Base-by-base conservation (phyloP, 2,888 invertebrate species). In the Campoplex nolae region DNA sequence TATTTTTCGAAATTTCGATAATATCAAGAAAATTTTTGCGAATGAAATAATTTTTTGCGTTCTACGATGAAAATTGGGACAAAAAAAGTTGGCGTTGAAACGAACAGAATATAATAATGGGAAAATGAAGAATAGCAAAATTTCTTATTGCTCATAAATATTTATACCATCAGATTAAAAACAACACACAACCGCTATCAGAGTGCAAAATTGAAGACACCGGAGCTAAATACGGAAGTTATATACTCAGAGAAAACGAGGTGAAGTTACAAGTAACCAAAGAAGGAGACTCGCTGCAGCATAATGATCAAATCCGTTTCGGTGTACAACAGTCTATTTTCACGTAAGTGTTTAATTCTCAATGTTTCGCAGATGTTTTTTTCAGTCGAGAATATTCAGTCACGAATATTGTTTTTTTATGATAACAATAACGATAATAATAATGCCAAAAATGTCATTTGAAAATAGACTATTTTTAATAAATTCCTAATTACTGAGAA, bases 181-280 rank as follows among this genome's bases (percentile, higher is more conserved):
- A 70, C n/a, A 70, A 71, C 1, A 48, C 23, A 3, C 78, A 79
- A 13, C 82, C 82, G 6, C 56, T 78, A 23, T 87, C 84, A 4
- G 54, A 8, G 18, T 84, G 84, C 65, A 82, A 65, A 7, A 79
- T 87, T 13, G 45, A 67, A 28, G 87, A 87, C 67, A 0, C 75
- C 32, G 74, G 78, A 4, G 82, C 87, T 7, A 84, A 79, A 71
- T 87, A 87, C 45, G 87, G 87, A 3, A 87, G 45, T 51, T 83
- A 62, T 13, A 45, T 87, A 48, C 23, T 82, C 8, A 65, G 65
- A 70, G 51, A 32, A 2, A 58, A 51, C 9, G 23, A 51, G 23
- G 1, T 16, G 16, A 45, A 62, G 0, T 3, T 48, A 4, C 51
- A 45, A 23, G 58, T 87, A 0, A 56, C 82, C 0, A 56, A 75